Evolutionary conservation across 2,113 vertebrate species (phyloP), one percentile per base, ranked within the genome.

Genomic region (Microcebus tavaratra): DNA sequence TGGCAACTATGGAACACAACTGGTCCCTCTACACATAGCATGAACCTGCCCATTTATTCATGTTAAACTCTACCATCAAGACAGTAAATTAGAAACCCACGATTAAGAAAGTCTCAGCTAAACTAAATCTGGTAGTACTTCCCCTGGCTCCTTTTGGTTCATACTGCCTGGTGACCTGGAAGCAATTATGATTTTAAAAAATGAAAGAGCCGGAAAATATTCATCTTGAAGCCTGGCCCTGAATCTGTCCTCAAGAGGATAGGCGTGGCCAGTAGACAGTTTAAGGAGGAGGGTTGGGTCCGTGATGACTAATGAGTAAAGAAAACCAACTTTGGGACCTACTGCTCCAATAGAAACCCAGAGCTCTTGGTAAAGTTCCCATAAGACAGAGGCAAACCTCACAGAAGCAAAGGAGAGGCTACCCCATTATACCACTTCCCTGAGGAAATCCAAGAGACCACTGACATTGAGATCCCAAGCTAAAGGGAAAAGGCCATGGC

Each of bases 111-210:
- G 48, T 84, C 70, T 90, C 53, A n/a, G 48, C 61, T 94, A 95
- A 97, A 96, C 27, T 75, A 91, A 96, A 94, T 92, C 88, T 96
- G 85, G n/a, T 92, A 68, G 57, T 90, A 76, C 42, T 94, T 76
- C 59, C 65, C 81, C 88, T 92, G 65, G 90, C 42, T 91, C 82
- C 88, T 96, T 95, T 96, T 96, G 88, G 59, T 93, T 96, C 85
- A 91, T 70, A 92, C 13, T 94, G 84, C 61, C 67, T 94, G 82
- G 48, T 96, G 96, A 96, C 96, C 95, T 98, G 96, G 97, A 97
- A 97, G 94, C 85, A 96, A 97, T 97, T 97, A 96, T 45, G 61
- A 92, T 36, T 96, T 94, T 82, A 90, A 92, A 90, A 98, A 96
- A 96, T 70, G 87, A 96, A 96, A 87, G 82, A 94, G 67, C 68